These are phyloP conservation scores for Caenorhabditis remanei DNA, from an alignment of 1,140 invertebrate species.

Conservation along the genomic window DNA sequence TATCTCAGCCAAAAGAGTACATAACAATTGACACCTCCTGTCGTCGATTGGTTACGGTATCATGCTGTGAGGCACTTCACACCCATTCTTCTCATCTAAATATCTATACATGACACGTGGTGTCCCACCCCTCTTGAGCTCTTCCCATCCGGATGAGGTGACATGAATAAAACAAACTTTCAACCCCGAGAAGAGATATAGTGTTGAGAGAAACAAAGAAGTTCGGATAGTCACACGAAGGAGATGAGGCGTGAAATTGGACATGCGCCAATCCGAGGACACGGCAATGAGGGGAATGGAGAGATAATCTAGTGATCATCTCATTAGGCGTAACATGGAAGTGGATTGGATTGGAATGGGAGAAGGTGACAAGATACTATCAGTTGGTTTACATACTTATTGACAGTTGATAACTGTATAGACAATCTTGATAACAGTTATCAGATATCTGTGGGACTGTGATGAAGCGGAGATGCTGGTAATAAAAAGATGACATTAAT, in stretches of 20 bases:
- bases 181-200: background rate
- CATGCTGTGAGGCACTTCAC: slow-evolving; percentile 39
- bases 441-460: no score
- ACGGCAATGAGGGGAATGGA: background rate
- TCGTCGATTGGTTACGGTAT: slow-evolving; percentile 31
- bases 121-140: background rate
- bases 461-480: no score
- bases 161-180: slow-evolving; percentile 51
- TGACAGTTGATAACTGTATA: no score
- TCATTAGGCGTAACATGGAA: slow-evolving; percentile 33
- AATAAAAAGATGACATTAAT: no score
- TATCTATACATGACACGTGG: slow-evolving; percentile 10
- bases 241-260: slow-evolving; percentile 55
- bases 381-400: slow-evolving; percentile 9
- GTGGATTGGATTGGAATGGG: background rate
- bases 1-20: background rate
- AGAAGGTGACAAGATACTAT: slow-evolving; percentile 25
- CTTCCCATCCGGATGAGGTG: slow-evolving; percentile 21
- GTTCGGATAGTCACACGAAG: slow-evolving; percentile 41
- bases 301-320: slow-evolving; percentile 54
- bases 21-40: slow-evolving; percentile 39
- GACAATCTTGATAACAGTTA: no score
- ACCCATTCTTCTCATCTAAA: background rate
- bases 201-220: slow-evolving; percentile 2
- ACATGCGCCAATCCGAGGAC: slow-evolving; percentile 50